Base-by-base conservation (phyloP, 2,797 vertebrate genomes). In the Anguilla marmorata region DNA sequence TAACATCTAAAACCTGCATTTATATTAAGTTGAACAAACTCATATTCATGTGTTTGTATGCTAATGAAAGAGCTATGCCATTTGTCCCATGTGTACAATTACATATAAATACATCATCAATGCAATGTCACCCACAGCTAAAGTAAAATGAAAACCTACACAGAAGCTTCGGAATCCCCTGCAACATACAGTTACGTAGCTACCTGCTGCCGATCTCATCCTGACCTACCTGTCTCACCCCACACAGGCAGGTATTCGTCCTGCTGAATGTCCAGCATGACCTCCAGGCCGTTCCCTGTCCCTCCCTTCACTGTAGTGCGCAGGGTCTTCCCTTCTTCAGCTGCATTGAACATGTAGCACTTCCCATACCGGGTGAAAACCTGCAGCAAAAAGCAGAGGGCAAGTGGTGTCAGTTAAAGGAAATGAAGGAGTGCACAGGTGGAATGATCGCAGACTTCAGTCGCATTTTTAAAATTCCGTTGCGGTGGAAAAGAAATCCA, bases 191-290 rank as follows among this genome's bases (percentile, higher is more conserved):
- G 1, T 3, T 60, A 24, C 21, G 16, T 11, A n/a, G 63, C 24
- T 83, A 83, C 45, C 2, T 24, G 45, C 19, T n/a, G 48, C n/a
- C 27, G 11, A 2, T 41, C 12, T 11, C 48, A n/a, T 14, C 21
- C 2, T 50, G 21, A 33, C 82, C 54, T 94, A 99, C 98, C 98
- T 94, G 98, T 97, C 92, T 99, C 98, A 87, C 98, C 98, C 98
- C 98, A 99, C 92, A 99, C 98, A 0, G 98, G 98, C 89, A 99
- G 96, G 93, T 99, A 99, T 91, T 99, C 98, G 82, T 99, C 98
- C 92, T 99, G 98, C 94, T 99, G 98, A 92, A 99, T 99, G 95
- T 99, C 98, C 92, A 99, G 93, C 98, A 99, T 99, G 94, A 99
- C 98, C 95, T 99, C 98, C 93, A 99, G 92, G 5, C 98, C 98